These are phyloP conservation scores for Rallus limicola DNA, from an alignment of 2,113 vertebrate genomes.

Conservation along the genomic window DNA sequence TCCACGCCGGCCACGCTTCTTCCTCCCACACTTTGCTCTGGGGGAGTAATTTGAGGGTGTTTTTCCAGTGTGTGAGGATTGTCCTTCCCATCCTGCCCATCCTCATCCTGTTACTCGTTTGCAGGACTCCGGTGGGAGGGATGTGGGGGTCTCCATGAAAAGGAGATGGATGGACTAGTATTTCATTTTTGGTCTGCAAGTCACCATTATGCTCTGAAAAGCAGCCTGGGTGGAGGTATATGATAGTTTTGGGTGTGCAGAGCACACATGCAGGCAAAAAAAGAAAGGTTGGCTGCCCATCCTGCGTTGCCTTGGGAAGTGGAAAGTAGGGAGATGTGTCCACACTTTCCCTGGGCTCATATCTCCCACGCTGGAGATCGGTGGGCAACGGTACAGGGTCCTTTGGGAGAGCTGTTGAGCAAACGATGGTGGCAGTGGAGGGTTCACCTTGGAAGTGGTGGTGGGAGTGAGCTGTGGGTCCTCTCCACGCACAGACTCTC, in stretches of 20 bases:
- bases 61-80: neutral
- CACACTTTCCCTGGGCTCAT: neutral
- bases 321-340: fast-evolving
- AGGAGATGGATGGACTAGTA: neutral
- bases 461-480: fast-evolving
- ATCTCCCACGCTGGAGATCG: neutral
- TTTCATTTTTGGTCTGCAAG: neutral
- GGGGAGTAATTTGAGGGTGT: neutral
- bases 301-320: neutral
- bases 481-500: neutral
- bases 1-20: fast-evolving
- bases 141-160: neutral
- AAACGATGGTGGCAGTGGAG: fast-evolving
- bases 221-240: neutral
- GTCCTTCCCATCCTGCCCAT: neutral
- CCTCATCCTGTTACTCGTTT: neutral
- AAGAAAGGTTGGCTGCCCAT: neutral
- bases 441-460: neutral
- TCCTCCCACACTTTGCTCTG: neutral
- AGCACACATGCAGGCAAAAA: neutral
- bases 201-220: neutral
- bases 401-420: neutral
- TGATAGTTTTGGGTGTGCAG: neutral
- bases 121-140: neutral
- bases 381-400: neutral